A percentile compares a stretch with the other conserved stretches of the same genome.
Evolutionary conservation across 1,140 invertebrate genomes (phyloP).

Genomic region (Brachionus rubens): DNA sequence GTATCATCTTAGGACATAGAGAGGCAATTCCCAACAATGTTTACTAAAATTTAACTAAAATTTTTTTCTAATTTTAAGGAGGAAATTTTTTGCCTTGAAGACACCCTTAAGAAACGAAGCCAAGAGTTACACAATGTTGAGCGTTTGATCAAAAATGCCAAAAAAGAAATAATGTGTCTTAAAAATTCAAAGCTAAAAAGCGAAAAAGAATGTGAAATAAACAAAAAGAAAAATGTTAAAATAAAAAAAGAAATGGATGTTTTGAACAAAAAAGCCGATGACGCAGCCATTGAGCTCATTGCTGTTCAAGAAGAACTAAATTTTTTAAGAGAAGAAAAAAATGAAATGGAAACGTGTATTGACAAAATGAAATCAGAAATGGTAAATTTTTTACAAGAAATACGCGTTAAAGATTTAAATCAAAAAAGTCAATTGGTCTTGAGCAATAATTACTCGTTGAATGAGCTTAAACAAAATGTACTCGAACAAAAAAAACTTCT

Average conservation of each 20-base stretch:
- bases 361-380: not conserved
- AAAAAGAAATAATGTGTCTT: not conserved
- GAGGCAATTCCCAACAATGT: too few species aligned
- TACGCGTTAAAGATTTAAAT: conserved; percentile 5
- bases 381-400: conserved; percentile 43
- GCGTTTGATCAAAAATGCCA: not conserved
- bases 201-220: conserved; percentile 3
- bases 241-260: conserved; percentile 15
- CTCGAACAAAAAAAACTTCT: conserved; percentile 16
- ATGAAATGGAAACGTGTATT: not conserved
- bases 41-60: conserved; percentile 7
- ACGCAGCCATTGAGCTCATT: conserved; percentile 12
- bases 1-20: too few species aligned
- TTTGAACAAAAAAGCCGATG: conserved; percentile 42
- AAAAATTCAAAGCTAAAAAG: not conserved
- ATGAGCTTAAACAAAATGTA: conserved; percentile 7
- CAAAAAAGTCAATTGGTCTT: not conserved
- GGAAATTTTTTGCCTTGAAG: conserved; percentile 34
- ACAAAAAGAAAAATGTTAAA: conserved; percentile 15
- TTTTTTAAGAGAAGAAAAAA: conserved; percentile 15
- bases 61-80: conserved; percentile 9
- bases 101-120: conserved; percentile 2
- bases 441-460: not conserved
- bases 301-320: conserved; percentile 12
- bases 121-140: not conserved